Base-by-base conservation (phyloP, 2,888 invertebrate genomes). In the Plagodis pulveraria region DNA sequence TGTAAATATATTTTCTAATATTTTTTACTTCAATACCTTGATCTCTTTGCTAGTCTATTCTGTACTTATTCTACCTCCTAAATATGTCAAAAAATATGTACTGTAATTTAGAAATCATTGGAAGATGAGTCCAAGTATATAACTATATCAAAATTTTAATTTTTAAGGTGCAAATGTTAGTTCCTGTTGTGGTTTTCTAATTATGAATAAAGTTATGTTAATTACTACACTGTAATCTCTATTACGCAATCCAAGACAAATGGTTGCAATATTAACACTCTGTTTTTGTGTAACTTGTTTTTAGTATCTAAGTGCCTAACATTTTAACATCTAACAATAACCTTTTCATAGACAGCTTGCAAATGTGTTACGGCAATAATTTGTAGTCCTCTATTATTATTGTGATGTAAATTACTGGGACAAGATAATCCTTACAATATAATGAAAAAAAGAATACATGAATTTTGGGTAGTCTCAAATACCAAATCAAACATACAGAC, bases 171-270 rank as follows among this genome's bases (percentile, higher is more conserved):
- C 50, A 66, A 64, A 64, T 66, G 66, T 65, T 50, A 62, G 63
- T 61, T 67, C 60, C 61, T 64, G 54, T 58, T 61, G 66, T 63
- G 45, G 56, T 62, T 36, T 63, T 47, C 56, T 58, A 57, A 43
- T 50, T 40, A 56, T 61, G 47, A 72, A 67, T 71, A 72, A 71
- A 72, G 57, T 63, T 60, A 66, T 69, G 56, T 67, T 68, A 64
- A 58, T 51, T 62, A 59, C 51, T 22, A 52, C 43, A 50, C 40
- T 8, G 34, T 7, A 41, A 45, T 32, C 49, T 43, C 52, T 52
- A 32, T n/a, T 52, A 6, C 6, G 12, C 38, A 35, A 6, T 40
- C 6, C 8, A 7, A 22, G 22, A 22, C 22, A 2, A 22, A 22
- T 22, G 2, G 22, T 22, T 22, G 22, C 22, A 22, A 22, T 22